Evolutionary conservation across 2,797 vertebrate species (phyloP).

Genomic region (Rhincodon typus): DNA sequence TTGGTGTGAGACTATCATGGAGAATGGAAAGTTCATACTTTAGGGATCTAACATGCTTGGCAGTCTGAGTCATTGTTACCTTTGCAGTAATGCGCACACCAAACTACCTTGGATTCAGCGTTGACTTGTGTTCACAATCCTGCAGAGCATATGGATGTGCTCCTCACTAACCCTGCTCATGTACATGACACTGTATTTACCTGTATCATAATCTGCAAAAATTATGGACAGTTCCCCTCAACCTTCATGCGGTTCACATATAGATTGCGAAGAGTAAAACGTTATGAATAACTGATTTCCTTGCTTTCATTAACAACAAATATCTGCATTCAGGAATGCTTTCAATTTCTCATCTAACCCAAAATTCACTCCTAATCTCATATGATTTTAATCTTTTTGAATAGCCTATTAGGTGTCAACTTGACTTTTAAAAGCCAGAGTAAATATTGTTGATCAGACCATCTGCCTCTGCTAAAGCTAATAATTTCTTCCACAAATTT

Average conservation of each 20-base stretch:
- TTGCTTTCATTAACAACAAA: neutral
- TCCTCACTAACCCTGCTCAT: neutral
- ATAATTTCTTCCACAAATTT: neutral
- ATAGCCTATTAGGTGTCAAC: neutral
- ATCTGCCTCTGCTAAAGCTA: neutral
- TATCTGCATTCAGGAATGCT: neutral
- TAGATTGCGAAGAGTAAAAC: neutral
- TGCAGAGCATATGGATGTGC: neutral
- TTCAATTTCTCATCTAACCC: neutral
- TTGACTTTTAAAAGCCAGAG: neutral
- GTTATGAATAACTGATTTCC: neutral
- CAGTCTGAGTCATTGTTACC: neutral
- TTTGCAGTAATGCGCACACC: neutral
- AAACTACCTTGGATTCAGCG: neutral
- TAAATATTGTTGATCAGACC: neutral
- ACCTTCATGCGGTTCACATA: neutral
- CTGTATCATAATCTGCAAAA: neutral
- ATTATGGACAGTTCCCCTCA: neutral
- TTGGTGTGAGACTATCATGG: neutral
- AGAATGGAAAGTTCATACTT: neutral
- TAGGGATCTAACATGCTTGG: neutral
- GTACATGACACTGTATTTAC: neutral
- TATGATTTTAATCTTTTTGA: neutral
- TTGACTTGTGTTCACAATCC: neutral
- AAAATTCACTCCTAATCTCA: neutral